Evolutionary conservation across 2,797 vertebrate species (phyloP).

Genomic region (Hybognathus amarus): DNA sequence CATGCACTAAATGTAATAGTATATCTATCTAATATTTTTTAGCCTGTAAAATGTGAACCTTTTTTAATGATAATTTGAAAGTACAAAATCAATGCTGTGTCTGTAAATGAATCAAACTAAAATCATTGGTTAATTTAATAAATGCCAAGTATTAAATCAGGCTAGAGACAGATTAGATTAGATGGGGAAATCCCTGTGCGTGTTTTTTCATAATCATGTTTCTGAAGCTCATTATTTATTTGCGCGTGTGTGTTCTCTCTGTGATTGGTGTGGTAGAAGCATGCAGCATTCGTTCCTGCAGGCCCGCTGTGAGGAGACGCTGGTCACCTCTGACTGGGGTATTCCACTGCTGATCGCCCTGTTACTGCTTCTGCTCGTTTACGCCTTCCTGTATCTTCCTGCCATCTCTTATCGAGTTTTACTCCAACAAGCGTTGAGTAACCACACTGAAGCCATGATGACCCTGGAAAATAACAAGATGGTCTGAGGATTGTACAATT

Average conservation of each 20-base stretch:
- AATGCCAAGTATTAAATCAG: neutral
- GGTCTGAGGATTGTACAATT: conserved; percentile 28
- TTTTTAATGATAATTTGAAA: neutral
- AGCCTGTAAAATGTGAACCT: neutral
- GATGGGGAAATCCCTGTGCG: neutral
- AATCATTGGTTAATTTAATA: neutral
- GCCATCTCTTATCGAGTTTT: conserved; percentile 69
- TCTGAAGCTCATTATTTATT: neutral
- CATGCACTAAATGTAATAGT: neutral
- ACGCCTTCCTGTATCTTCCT: conserved; percentile 78
- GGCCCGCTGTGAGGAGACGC: conserved; percentile 75
- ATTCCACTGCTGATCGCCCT: conserved; percentile 75
- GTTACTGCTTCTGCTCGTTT: conserved; percentile 75
- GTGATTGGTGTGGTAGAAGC: conserved; percentile 25
- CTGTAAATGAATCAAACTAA: neutral
- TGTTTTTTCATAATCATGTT: neutral
- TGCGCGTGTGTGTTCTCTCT: neutral
- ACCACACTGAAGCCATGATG: conserved; percentile 35
- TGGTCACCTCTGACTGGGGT: conserved; percentile 78
- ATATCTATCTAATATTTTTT: neutral
- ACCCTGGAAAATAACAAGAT: neutral
- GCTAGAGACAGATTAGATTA: neutral
- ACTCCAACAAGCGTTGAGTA: conserved; percentile 43
- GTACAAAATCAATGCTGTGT: neutral
- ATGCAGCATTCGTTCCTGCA: conserved; percentile 72